phyloP scores from a whole-genome alignment of 2,797 vertebrate species.

The Pipistrellus pygmaeus region DNA sequence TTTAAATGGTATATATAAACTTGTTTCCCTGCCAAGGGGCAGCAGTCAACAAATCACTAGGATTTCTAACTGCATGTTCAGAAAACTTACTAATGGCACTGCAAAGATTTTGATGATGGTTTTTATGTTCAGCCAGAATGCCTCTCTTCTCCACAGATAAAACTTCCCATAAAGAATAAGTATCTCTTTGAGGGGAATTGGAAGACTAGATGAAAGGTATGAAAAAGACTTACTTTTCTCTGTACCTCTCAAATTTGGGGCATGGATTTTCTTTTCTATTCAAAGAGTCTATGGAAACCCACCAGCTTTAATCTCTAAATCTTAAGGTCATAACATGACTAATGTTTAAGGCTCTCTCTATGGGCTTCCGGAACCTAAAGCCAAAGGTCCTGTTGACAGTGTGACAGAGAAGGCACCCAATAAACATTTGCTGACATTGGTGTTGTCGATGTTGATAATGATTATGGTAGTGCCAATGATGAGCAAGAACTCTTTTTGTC shows the following conservation, averaged over 20 bases:
- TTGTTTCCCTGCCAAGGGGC: background rate
- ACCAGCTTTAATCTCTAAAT: slow-evolving; percentile 4
- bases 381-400: slow-evolving; percentile 49
- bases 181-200: background rate
- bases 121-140: background rate
- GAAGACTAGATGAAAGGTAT: background rate
- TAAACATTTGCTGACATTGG: background rate
- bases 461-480: background rate
- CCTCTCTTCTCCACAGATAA: background rate
- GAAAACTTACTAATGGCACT: background rate
- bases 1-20: background rate
- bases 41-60: background rate
- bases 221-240: slow-evolving; percentile 34
- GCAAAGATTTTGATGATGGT: slow-evolving; percentile 9
- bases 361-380: background rate
- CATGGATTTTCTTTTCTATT: background rate
- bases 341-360: background rate
- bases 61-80: background rate
- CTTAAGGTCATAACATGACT: background rate
- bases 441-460: background rate
- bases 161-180: background rate
- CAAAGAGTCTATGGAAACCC: background rate
- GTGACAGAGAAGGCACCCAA: background rate
- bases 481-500: background rate
- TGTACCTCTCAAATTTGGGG: slow-evolving; percentile 28